These are phyloP conservation scores for Setophaga kirtlandii DNA, from an alignment of 2,113 vertebrate species.

Conservation along the genomic window DNA sequence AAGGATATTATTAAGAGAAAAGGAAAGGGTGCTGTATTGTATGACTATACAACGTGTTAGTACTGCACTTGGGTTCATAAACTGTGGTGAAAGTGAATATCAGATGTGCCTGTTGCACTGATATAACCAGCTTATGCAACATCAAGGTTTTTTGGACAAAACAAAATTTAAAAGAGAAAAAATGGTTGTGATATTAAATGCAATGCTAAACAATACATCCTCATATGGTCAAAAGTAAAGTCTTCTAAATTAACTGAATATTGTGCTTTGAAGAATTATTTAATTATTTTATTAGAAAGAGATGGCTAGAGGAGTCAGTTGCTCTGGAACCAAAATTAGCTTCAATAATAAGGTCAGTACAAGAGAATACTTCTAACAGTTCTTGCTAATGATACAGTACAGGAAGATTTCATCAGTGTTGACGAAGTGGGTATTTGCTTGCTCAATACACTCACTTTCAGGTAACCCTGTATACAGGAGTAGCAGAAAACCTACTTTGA, in stretches of 20 bases:
- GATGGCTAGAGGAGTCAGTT: neutral
- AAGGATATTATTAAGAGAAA: neutral
- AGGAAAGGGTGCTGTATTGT: rapidly evolving
- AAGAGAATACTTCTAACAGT: neutral
- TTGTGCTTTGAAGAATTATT: neutral
- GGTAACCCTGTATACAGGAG: neutral
- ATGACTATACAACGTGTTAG: neutral
- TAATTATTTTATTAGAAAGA: neutral
- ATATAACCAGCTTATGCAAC: neutral
- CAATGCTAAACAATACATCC: neutral
- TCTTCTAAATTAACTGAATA: neutral
- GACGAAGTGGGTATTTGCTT: neutral
- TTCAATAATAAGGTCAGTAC: neutral
- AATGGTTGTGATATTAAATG: neutral
- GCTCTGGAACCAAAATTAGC: neutral
- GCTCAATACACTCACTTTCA: neutral
- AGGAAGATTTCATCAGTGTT: neutral
- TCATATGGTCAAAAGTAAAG: neutral
- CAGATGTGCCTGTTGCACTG: neutral
- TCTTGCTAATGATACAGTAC: neutral
- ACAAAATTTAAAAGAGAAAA: neutral
- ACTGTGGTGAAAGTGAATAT: neutral
- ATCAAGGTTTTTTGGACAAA: neutral
- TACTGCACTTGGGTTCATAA: neutral
- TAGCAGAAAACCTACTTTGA: neutral